Conservation (phyloP, 2,888 invertebrate genomes). For the Cephus pulcher region DNA sequence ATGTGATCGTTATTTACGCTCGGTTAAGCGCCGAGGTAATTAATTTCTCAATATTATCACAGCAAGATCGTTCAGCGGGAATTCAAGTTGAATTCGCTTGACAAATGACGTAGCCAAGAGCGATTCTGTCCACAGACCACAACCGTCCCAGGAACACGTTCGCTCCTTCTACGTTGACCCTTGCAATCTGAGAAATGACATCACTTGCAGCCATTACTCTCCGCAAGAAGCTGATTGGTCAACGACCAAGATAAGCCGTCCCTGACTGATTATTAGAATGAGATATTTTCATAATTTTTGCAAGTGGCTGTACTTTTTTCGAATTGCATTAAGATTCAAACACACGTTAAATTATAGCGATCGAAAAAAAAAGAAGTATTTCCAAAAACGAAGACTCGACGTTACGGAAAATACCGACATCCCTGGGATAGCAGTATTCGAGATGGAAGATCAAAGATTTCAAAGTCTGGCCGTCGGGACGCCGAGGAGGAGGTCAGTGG, state of each 20-base stretch:
- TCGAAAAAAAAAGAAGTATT: not conserved
- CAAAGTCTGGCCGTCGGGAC: not conserved
- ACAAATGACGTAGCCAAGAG: not conserved
- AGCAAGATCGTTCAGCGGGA: not conserved
- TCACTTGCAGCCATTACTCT: not conserved
- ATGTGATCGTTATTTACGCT: not conserved
- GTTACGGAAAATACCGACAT: not conserved
- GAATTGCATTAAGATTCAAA: not conserved
- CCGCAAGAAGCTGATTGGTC: not conserved
- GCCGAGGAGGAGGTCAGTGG: not conserved
- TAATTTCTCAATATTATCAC: not conserved
- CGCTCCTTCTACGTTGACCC: not conserved
- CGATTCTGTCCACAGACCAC: not conserved
- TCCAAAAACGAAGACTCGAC: not conserved
- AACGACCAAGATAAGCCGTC: not conserved
- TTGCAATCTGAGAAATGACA: not conserved
- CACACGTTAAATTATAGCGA: not conserved
- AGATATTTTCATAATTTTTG: not conserved
- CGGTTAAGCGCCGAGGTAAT: not conserved
- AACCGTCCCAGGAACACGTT: not conserved
- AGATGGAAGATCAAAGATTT: not conserved
- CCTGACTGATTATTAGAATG: not conserved
- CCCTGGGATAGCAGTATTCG: not conserved
- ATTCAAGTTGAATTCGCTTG: not conserved
- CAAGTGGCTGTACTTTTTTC: not conserved